Conservation (phyloP, 1,140 invertebrate species). For the Sycophila sp. region DNA sequence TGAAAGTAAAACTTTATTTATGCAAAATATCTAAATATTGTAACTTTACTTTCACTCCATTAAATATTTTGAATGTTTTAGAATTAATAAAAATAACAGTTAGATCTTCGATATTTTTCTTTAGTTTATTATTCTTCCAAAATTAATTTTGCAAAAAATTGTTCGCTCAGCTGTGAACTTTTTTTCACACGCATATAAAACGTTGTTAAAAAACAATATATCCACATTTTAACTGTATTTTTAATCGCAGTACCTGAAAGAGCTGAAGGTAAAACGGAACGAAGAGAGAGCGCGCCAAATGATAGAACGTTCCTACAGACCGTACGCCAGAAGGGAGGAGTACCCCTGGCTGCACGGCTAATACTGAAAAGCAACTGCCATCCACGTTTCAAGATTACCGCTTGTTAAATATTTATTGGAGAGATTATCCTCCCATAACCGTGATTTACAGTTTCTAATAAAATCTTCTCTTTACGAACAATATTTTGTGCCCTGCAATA, state of each 20-base stretch:
- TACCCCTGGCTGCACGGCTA: background rate
- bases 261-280: background rate
- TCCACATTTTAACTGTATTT: background rate
- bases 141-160: too few relatives aligned
- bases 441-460: too few relatives aligned
- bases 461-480: too few relatives aligned
- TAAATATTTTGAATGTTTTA: too few relatives aligned
- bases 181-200: background rate
- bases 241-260: background rate
- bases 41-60: too few relatives aligned
- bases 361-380: conserved; percentile 7
- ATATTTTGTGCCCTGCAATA: too few relatives aligned
- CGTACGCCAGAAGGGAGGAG: background rate
- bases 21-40: too few relatives aligned
- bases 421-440: background rate
- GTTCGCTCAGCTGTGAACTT: too few relatives aligned
- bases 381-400: too few relatives aligned
- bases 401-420: background rate
- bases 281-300: background rate
- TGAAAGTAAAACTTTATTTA: too few relatives aligned
- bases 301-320: background rate
- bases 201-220: background rate
- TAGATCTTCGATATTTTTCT: background rate
- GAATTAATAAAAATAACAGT: too few relatives aligned
- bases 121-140: background rate